These are phyloP conservation scores for Phyto melanocephala DNA, from an alignment of 2,888 invertebrate genomes.

Conservation along the genomic window DNA sequence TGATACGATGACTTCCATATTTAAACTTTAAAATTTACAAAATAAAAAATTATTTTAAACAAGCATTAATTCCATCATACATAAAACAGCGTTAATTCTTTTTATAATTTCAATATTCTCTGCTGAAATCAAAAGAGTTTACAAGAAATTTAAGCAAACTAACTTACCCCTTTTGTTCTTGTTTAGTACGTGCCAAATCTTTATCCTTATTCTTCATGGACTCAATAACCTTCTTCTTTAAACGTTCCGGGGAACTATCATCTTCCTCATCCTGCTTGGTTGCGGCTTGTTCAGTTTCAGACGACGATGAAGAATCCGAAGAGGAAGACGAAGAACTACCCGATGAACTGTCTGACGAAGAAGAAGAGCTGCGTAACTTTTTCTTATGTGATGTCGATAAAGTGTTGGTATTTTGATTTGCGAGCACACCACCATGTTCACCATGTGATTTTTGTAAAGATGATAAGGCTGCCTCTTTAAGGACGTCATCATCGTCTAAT, in stretches of 20 bases:
- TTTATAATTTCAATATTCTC: no score
- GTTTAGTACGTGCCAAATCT: constrained; percentile 58
- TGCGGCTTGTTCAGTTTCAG: constrained; percentile 68
- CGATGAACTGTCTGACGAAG: constrained; percentile 66
- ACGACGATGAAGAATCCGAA: constrained; percentile 68
- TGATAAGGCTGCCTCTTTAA: constrained; percentile 46
- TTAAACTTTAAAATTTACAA: no score
- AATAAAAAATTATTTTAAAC: no score
- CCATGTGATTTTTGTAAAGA: constrained; percentile 44
- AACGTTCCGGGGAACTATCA: constrained; percentile 76
- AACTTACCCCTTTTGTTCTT: constrained; percentile 59
- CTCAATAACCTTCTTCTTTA: constrained; percentile 78
- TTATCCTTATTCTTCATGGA: constrained; percentile 76
- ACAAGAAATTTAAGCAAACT: no score
- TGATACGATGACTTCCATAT: no score
- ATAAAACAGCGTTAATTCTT: no score
- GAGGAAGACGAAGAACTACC: constrained; percentile 72
- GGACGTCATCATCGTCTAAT: constrained; percentile 55
- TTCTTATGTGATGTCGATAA: constrained; percentile 43
- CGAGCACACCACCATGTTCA: neutral
- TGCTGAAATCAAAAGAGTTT: no score
- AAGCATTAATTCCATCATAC: no score
- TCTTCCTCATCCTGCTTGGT: constrained; percentile 69
- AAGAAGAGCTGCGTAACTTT: constrained; percentile 62
- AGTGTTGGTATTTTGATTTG: neutral